These are phyloP conservation scores for Vesta saturnalis DNA, from an alignment of 2,888 invertebrate species.

Conservation along the genomic window DNA sequence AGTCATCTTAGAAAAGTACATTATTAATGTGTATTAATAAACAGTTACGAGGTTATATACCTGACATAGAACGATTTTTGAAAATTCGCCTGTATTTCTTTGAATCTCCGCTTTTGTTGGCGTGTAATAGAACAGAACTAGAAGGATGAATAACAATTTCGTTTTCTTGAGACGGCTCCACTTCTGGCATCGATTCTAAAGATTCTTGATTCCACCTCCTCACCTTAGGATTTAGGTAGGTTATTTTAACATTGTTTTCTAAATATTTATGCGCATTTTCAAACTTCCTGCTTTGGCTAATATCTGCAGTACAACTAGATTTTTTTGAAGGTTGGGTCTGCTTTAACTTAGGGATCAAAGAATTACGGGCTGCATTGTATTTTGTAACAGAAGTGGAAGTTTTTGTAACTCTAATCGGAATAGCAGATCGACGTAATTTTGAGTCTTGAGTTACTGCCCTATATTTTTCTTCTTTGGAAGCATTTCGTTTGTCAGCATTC, in stretches of 20 bases:
- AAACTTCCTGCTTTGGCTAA: background rate
- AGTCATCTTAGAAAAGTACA: no score
- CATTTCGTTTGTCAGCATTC: background rate
- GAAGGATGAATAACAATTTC: background rate
- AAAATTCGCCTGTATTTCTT: conserved; percentile 11
- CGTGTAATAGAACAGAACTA: background rate
- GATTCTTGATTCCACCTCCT: conserved; percentile 51
- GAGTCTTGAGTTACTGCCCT: background rate
- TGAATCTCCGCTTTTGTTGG: background rate
- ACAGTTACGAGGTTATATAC: no score
- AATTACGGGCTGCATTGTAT: background rate
- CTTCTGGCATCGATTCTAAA: conserved; percentile 18
- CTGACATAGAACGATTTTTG: conserved; percentile 19
- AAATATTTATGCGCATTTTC: background rate
- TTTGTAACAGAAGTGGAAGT: background rate
- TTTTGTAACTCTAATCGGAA: conserved; percentile 1
- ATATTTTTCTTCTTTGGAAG: background rate
- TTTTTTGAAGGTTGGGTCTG: background rate
- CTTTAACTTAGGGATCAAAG: background rate
- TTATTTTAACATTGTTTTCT: conserved; percentile 38
- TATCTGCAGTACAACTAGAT: background rate
- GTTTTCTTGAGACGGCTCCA: background rate
- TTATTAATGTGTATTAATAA: no score
- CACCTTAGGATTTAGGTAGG: conserved; percentile 53
- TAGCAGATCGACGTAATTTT: background rate